Conservation (phyloP, 2,888 invertebrate genomes). For the Cheilosia variabilis region DNA sequence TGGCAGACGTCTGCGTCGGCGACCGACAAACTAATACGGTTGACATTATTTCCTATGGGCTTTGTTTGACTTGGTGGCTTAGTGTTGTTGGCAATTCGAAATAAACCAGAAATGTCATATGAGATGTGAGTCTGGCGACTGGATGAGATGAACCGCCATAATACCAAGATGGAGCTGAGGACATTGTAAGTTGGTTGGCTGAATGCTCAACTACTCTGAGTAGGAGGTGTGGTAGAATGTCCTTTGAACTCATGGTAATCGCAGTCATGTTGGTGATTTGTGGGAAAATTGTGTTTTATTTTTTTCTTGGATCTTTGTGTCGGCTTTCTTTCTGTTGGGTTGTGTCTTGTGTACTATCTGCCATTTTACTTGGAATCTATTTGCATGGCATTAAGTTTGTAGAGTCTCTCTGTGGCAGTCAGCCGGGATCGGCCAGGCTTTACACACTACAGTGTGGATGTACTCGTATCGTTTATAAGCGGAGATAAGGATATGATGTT, state of each 20-base stretch:
- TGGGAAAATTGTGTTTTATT: slow-evolving; percentile 39
- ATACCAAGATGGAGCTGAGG: slow-evolving; percentile 48
- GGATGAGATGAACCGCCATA: slow-evolving; percentile 41
- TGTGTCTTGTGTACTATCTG: slow-evolving; percentile 25
- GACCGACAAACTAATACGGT: slow-evolving; percentile 64
- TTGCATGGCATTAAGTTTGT: slow-evolving; percentile 68
- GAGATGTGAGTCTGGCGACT: slow-evolving; percentile 58
- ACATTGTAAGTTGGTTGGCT: slow-evolving; percentile 39
- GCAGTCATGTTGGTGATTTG: slow-evolving; percentile 63
- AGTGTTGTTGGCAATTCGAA: slow-evolving; percentile 53
- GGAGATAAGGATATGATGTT: slow-evolving; percentile 22
- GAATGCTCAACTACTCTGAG: slow-evolving; percentile 18
- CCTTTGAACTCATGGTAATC: slow-evolving; percentile 50
- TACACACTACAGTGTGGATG: not conserved
- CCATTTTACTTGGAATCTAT: slow-evolving; percentile 60
- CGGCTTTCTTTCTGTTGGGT: slow-evolving; percentile 20
- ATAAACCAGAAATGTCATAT: slow-evolving; percentile 51
- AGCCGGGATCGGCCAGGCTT: slow-evolving; percentile 32
- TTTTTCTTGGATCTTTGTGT: not conserved
- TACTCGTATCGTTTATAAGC: slow-evolving; percentile 6
- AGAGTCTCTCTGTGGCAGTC: slow-evolving; percentile 47
- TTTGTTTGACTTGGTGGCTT: slow-evolving; percentile 36
- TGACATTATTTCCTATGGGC: slow-evolving; percentile 60
- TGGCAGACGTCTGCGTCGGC: slow-evolving; percentile 33
- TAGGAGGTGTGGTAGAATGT: slow-evolving; percentile 42